Percentiles rank a stretch among this genome's conserved stretches.
Evolutionary conservation across 2,113 vertebrate species (phyloP).

Genomic region (Ptilorrhoa leucosticta): DNA sequence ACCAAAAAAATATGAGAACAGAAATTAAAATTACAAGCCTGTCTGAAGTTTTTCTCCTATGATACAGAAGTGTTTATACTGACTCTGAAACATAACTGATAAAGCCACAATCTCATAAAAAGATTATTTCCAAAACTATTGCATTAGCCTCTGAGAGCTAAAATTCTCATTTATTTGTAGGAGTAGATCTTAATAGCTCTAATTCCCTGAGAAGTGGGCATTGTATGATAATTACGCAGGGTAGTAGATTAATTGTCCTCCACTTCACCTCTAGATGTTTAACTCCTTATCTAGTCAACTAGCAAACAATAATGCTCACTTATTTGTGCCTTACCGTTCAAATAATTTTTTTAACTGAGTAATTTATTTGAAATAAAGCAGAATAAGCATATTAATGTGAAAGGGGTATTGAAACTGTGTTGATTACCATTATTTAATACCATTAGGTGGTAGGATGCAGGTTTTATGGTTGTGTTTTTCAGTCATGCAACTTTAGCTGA

Average conservation of each 20-base stretch:
- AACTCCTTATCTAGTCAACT: slow-evolving; percentile 69
- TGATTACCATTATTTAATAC: neutral
- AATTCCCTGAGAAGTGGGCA: slow-evolving; percentile 70
- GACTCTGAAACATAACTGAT: slow-evolving; percentile 57
- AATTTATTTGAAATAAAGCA: slow-evolving; percentile 60
- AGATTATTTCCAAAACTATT: slow-evolving; percentile 68
- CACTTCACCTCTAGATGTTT: slow-evolving; percentile 72
- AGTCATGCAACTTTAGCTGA: neutral
- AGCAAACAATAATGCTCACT: slow-evolving; percentile 54
- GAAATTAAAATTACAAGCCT: slow-evolving; percentile 18
- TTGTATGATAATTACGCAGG: slow-evolving; percentile 68
- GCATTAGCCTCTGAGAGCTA: slow-evolving; percentile 56
- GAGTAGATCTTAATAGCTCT: slow-evolving; percentile 59
- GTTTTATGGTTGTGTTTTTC: neutral
- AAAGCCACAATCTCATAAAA: slow-evolving; percentile 66
- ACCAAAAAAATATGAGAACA: neutral
- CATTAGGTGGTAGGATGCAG: neutral
- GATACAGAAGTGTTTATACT: slow-evolving; percentile 45
- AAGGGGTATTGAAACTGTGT: slow-evolving; percentile 10
- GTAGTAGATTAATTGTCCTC: slow-evolving; percentile 66
- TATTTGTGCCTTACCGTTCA: slow-evolving; percentile 57
- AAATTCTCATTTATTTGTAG: slow-evolving; percentile 66
- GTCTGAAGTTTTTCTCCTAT: slow-evolving; percentile 38
- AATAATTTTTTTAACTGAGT: slow-evolving; percentile 33
- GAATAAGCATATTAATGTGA: neutral